phyloP scores from a whole-genome alignment of 2,888 invertebrate species.

The Lordiphosa fenestrarum region DNA sequence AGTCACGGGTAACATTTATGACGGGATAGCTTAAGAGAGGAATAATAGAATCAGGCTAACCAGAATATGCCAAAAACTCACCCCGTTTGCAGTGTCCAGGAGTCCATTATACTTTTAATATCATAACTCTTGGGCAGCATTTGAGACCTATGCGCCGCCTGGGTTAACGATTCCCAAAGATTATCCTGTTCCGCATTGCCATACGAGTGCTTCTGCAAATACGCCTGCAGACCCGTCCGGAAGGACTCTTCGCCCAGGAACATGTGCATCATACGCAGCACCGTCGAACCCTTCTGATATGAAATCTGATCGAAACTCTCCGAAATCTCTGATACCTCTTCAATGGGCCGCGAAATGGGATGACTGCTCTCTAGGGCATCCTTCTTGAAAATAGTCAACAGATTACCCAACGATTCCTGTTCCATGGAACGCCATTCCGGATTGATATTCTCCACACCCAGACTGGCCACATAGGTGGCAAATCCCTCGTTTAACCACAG shows the following conservation, averaged over 20 bases:
- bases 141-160: slow-evolving; percentile 81
- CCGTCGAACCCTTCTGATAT: slow-evolving; percentile 90
- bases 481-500: slow-evolving; percentile 90
- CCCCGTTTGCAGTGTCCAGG: slow-evolving; percentile 93
- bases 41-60: rapidly evolving
- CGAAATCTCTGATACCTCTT: slow-evolving; percentile 87
- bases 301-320: slow-evolving; percentile 93
- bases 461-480: slow-evolving; percentile 85
- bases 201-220: slow-evolving; percentile 85
- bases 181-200: slow-evolving; percentile 91
- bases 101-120: slow-evolving; percentile 90
- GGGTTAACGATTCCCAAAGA: slow-evolving; percentile 89
- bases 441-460: slow-evolving; percentile 83
- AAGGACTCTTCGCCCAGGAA: slow-evolving; percentile 90
- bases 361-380: slow-evolving; percentile 90
- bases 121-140: slow-evolving; percentile 82
- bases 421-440: slow-evolving; percentile 85
- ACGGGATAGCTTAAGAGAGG: slow-evolving; percentile 84
- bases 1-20: slow-evolving; percentile 84
- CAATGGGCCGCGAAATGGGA: slow-evolving; percentile 88
- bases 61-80: slow-evolving; percentile 6
- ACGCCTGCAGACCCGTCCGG: slow-evolving; percentile 84
- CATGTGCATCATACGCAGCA: slow-evolving; percentile 95
- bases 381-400: slow-evolving; percentile 84
- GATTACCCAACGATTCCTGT: slow-evolving; percentile 82